Evolutionary conservation across 2,888 invertebrate genomes (phyloP).

Genomic region (Cantharis rustica): DNA sequence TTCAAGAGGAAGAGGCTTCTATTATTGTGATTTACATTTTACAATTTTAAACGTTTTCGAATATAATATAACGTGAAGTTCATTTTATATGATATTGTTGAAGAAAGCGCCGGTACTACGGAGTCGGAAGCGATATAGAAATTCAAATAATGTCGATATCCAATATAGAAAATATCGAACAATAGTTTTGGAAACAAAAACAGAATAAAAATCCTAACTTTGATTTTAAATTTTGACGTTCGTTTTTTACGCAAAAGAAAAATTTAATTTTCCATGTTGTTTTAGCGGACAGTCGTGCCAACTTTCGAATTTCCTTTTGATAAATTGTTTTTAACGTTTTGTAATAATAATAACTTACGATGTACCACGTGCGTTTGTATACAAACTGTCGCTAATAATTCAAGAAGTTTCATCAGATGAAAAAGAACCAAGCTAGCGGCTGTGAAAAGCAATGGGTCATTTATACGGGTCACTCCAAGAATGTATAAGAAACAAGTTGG

Average conservation of each 20-base stretch:
- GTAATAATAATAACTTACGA: background rate
- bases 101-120: background rate
- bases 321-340: background rate
- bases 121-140: background rate
- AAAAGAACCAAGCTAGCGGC: slow-evolving; percentile 33
- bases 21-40: background rate
- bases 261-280: background rate
- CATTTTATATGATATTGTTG: background rate
- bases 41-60: background rate
- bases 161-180: background rate
- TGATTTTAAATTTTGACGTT: background rate
- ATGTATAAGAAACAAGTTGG: slow-evolving; percentile 33
- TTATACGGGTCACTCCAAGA: slow-evolving; percentile 34
- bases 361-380: slow-evolving; percentile 37
- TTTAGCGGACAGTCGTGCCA: background rate
- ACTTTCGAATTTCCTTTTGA: background rate
- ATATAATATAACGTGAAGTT: background rate
- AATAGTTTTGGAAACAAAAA: background rate
- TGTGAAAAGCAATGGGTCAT: slow-evolving; percentile 40
- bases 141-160: background rate
- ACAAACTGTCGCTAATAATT: slow-evolving; percentile 40
- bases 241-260: background rate
- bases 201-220: background rate
- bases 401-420: slow-evolving; percentile 43
- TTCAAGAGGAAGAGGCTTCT: background rate